phyloP scores from a whole-genome alignment of 2,888 invertebrate species.

The Lycophotia porphyrea region DNA sequence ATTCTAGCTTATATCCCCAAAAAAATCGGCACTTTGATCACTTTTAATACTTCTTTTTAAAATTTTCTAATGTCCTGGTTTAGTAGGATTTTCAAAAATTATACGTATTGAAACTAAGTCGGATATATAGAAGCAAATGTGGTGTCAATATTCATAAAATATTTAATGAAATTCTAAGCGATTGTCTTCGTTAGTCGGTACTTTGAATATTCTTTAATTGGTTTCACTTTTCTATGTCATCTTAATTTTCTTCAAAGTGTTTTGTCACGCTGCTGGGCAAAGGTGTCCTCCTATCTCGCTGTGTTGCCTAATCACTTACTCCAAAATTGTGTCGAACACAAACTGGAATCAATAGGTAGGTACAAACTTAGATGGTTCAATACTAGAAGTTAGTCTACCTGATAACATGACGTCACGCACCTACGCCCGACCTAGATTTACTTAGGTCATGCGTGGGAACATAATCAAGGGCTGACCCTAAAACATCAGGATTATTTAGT shows the following conservation, averaged over 20 bases:
- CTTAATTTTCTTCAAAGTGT: background rate
- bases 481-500: conserved; percentile 5
- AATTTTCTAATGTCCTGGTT: background rate
- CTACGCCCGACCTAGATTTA: conserved; percentile 26
- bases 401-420: conserved; percentile 29
- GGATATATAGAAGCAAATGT: no score
- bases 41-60: conserved; percentile 9
- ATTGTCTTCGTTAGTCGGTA: background rate
- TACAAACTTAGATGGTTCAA: conserved; percentile 38
- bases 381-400: conserved; percentile 32
- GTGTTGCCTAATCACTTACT: background rate
- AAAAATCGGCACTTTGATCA: conserved; percentile 14
- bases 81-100: background rate
- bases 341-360: conserved; percentile 9
- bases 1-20: conserved; percentile 36
- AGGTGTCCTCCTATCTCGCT: background rate
- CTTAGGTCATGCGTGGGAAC: background rate
- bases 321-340: conserved; percentile 3
- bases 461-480: background rate
- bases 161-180: background rate
- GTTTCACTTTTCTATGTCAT: background rate
- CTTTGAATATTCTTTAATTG: background rate
- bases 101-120: background rate
- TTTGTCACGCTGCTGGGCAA: background rate
- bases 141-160: background rate